Base-by-base conservation (phyloP, 1,140 invertebrate genomes). In the Habropoda laboriosa region DNA sequence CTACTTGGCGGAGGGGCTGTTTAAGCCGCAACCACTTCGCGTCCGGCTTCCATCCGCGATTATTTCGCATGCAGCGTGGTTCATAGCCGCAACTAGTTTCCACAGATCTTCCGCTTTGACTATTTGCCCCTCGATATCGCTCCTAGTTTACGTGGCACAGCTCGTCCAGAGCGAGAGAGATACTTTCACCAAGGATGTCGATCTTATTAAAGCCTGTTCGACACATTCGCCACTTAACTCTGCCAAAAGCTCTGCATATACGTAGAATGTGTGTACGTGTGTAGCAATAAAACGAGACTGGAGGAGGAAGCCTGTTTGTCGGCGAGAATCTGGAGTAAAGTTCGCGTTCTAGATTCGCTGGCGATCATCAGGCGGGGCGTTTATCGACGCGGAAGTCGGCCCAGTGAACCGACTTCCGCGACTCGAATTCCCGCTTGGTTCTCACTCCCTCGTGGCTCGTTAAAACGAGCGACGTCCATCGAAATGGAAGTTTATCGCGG, bases 11-110 rank as follows among this genome's bases (percentile, higher is more conserved):
- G 30, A 60, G 42, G n/a, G 55, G 35, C 53, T 60, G 55, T 60
- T 72, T 35, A 40, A 72, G 30, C 40, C 32, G 27, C 49, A 30
- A 72, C 40, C 40, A 72, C 18, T 58, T 72, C 13, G 53, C 68
- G 67, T 35, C 30, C 35, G n/a, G 35, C 38, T 71, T 35, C 51
- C 38, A 42, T 57, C n/a, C 40, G 40, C 57, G 71, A 61, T 57
- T 61, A 73, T 73, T 73, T 73, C 49, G 71, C 42, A 73, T 73
- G 40, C 57, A 73, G 16, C 21, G n/a, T 12, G 16, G 51, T 21
- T 24, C 40, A 32, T n/a, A 60, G 21, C 71, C 57, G 42, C 42
- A 73, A 72, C 70, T 47, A 60, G 71, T 75, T 68, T 70, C 47
- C 51, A 32, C n/a, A 45, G 35, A n/a, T 4, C 8, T 3, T 5